Conservation (phyloP, 2,113 vertebrate species). For the Pampusana beccarii region DNA sequence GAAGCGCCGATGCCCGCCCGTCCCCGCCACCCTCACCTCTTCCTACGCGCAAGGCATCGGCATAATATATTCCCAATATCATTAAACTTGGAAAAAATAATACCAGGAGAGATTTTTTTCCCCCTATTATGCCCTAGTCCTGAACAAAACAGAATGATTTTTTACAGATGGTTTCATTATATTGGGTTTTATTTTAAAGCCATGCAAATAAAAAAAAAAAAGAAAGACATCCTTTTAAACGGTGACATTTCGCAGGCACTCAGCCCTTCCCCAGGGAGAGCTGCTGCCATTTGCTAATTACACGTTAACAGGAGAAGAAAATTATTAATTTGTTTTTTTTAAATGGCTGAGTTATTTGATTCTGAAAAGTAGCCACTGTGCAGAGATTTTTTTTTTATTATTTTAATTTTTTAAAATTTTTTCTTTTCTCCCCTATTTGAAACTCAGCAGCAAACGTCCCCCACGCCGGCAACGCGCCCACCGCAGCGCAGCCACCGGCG, state of each 20-base stretch:
- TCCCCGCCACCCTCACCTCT: too few species aligned
- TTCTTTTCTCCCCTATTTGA: background rate
- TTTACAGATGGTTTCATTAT: conserved; percentile 3
- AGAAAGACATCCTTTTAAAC: conserved; percentile 14
- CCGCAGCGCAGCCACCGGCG: background rate
- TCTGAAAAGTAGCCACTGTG: conserved; percentile 11
- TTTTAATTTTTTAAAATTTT: too few species aligned
- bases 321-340: conserved; percentile 72
- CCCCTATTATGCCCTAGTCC: background rate
- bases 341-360: conserved; percentile 56
- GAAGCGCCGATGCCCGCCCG: too few species aligned
- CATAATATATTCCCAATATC: background rate
- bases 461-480: fast-evolving
- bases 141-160: background rate
- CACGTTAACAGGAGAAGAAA: conserved; percentile 66
- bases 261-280: conserved; percentile 47
- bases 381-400: background rate
- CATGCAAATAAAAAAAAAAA: background rate
- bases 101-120: background rate
- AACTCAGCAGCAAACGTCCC: background rate
- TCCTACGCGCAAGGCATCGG: fast-evolving
- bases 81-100: background rate
- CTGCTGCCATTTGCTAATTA: conserved; percentile 67
- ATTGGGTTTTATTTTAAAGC: conserved; percentile 34
- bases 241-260: conserved; percentile 28